A percentile compares a stretch with the other conserved stretches of the same genome.
These are phyloP conservation scores for Drosophila conformis DNA, from an alignment of 2,888 invertebrate genomes.

Conservation along the genomic window DNA sequence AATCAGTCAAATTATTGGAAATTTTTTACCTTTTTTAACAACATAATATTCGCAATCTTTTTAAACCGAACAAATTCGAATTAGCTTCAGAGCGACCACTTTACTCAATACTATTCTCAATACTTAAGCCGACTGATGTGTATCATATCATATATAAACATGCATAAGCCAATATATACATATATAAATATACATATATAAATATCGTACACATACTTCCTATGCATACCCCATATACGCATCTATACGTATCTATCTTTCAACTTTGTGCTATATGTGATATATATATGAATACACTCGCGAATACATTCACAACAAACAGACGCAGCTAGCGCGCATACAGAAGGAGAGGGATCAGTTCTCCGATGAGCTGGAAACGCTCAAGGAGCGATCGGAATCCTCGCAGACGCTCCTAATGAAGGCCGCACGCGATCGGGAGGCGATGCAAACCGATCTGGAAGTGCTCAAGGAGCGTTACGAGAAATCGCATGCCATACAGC, in stretches of 20 bases:
- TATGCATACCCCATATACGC: slow-evolving; percentile 44
- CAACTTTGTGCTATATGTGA: slow-evolving; percentile 54
- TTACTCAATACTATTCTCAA: neutral
- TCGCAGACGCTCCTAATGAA: slow-evolving; percentile 93
- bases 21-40: neutral
- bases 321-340: slow-evolving; percentile 92
- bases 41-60: neutral
- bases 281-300: slow-evolving; percentile 10
- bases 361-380: slow-evolving; percentile 91
- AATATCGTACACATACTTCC: slow-evolving; percentile 52
- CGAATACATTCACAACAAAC: slow-evolving; percentile 64
- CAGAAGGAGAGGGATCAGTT: slow-evolving; percentile 95
- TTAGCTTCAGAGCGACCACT: slow-evolving; percentile 1
- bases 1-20: neutral
- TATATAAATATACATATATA: slow-evolving; percentile 28
- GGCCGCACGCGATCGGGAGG: slow-evolving; percentile 93
- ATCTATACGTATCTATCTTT: slow-evolving; percentile 69
- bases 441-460: slow-evolving; percentile 93
- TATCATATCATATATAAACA: slow-evolving; percentile 22
- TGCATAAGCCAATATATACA: slow-evolving; percentile 9
- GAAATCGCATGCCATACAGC: slow-evolving; percentile 92
- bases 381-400: slow-evolving; percentile 93
- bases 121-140: slow-evolving; percentile 9
- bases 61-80: neutral
- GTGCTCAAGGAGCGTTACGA: slow-evolving; percentile 95